phyloP scores from a whole-genome alignment of 2,113 vertebrate species.

The Callocephalon fimbriatum region DNA sequence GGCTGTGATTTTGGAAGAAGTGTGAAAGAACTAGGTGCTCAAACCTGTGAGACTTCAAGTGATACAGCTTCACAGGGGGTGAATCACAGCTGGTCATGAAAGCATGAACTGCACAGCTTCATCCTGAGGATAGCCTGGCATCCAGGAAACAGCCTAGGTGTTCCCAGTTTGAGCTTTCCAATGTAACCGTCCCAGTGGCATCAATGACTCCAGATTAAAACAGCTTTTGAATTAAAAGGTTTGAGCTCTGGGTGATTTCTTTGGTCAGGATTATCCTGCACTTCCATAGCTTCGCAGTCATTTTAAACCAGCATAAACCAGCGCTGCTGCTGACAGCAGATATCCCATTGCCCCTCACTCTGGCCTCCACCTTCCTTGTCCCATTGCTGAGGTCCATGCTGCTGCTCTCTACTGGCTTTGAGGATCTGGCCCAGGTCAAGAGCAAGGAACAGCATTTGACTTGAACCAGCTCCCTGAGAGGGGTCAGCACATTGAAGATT shows the following conservation, averaged over 20 bases:
- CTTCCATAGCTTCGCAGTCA: background rate
- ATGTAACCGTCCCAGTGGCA: background rate
- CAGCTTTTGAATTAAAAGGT: background rate
- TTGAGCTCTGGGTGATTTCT: background rate
- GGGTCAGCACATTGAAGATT: background rate
- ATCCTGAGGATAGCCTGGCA: background rate
- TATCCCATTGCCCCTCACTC: background rate
- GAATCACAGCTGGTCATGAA: background rate
- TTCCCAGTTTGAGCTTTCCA: background rate
- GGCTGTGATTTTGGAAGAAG: background rate
- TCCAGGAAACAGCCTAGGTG: background rate
- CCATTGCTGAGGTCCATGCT: background rate
- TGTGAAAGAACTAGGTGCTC: background rate
- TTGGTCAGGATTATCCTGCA: background rate
- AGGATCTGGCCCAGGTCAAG: background rate
- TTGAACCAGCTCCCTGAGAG: background rate
- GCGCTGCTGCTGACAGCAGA: background rate
- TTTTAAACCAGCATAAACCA: background rate
- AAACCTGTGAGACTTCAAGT: background rate
- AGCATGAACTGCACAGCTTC: background rate
- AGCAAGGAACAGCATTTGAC: background rate
- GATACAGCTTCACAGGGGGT: background rate
- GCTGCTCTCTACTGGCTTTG: background rate
- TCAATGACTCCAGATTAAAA: background rate
- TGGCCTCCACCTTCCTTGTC: background rate